Evolutionary conservation across 2,888 invertebrate species (phyloP), one percentile per base, ranked within the genome.

Genomic region (Formica aserva): DNA sequence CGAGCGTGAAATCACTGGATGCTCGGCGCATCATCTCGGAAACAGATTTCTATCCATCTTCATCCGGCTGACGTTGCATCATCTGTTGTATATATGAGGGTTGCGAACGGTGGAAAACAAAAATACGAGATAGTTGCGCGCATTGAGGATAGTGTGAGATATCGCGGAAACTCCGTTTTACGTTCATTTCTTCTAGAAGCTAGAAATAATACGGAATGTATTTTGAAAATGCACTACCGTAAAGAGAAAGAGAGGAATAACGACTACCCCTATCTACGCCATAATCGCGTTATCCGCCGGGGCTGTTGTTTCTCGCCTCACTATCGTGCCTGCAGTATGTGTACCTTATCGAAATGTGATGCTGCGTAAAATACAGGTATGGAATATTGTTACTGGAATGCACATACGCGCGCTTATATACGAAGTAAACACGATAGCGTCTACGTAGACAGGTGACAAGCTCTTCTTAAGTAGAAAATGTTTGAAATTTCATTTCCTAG

Each of bases 251-350:
- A 55, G 32, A 55, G 45, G 57, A 80, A 72, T 65, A 81, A 84
- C 84, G 84, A 81, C 74, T 75, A 67, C 65, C 55, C 65, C 66
- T 81, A 72, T 74, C 72, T 66, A 45, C 18, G 48, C 60, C 48
- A 66, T 84, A 84, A 84, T 81, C 81, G 84, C 84, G 74, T 81
- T 84, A 84, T 72, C 74, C n/a, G n/a, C 48, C 48, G 66, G 35
- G 22, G 81, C 35, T 84, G 84, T 84, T 84, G 74, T 84, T 84
- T 67, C 81, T 84, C 81, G 66, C 72, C 66, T 11, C 55, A n/a
- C 72, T 81, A 67, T 69, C 81, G 13, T 63, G 62, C 26, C n/a
- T 45, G 62, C 52, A 63, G 38, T 63, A 38, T 65, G 81, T 75
- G 76, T 75, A 81, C 52, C 76, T 81, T 63, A 75, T 75, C 63